These are phyloP conservation scores for Morpho helenor DNA, from an alignment of 2,888 invertebrate species.

Conservation along the genomic window DNA sequence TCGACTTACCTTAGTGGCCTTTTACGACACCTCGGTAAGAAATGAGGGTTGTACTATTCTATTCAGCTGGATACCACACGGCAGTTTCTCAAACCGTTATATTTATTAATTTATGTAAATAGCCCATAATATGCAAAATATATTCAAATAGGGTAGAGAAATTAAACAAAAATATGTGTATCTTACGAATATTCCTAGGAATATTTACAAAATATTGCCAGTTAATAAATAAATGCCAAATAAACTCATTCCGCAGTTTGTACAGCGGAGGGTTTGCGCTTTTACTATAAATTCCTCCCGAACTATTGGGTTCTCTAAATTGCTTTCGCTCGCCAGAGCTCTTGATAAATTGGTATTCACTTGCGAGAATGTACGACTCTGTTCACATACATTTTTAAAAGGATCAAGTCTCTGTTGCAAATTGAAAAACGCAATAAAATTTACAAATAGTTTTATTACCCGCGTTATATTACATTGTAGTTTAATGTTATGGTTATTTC, in stretches of 20 bases:
- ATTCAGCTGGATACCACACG: too few species aligned
- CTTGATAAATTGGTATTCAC: conserved; percentile 25
- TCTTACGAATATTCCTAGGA: too few species aligned
- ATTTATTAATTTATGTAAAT: too few species aligned
- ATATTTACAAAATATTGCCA: background rate
- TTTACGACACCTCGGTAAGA: too few species aligned
- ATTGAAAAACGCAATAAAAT: conserved; percentile 17
- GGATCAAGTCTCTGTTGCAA: conserved; percentile 16
- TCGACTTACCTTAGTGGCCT: too few species aligned
- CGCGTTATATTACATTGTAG: background rate
- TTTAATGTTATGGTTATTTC: background rate
- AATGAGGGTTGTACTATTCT: too few species aligned
- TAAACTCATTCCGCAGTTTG: conserved; percentile 9
- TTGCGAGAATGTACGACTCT: conserved; percentile 18
- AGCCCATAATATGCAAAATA: too few species aligned
- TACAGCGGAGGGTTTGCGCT: conserved; percentile 14
- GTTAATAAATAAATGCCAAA: conserved; percentile 11
- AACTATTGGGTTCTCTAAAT: conserved; percentile 23
- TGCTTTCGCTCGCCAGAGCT: conserved; percentile 21
- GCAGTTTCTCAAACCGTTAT: too few species aligned
- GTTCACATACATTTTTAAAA: conserved; percentile 24
- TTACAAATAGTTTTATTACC: conserved; percentile 6
- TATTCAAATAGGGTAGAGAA: too few species aligned
- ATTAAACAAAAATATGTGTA: too few species aligned
- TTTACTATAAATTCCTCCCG: conserved; percentile 19